Percentiles rank a stretch among this genome's conserved stretches.
Conservation (phyloP, 2,888 invertebrate species). For the Synanthedon myopaeformis region DNA sequence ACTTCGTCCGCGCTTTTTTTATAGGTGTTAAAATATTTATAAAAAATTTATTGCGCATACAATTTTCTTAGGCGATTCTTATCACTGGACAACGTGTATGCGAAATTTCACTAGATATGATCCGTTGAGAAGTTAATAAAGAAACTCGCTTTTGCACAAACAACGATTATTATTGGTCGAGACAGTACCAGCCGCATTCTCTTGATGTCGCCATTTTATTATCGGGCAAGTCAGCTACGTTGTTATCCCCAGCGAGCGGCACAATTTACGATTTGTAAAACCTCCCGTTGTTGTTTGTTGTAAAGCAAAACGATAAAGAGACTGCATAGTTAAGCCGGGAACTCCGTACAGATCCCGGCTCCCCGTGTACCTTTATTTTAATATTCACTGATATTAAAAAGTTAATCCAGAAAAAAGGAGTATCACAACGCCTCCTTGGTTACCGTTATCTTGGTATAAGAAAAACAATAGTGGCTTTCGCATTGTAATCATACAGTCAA, state of each 20-base stretch:
- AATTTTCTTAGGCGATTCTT: too few relatives aligned
- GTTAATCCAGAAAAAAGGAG: slow-evolving; percentile 31
- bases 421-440: slow-evolving; percentile 11
- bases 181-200: slow-evolving; percentile 38
- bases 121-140: too few relatives aligned
- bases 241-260: slow-evolving; percentile 53
- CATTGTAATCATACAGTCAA: neutral
- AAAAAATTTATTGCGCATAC: too few relatives aligned
- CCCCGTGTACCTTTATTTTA: slow-evolving; percentile 30
- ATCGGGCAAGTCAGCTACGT: slow-evolving; percentile 52
- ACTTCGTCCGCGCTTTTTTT: too few relatives aligned
- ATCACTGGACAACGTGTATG: too few relatives aligned
- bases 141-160: slow-evolving; percentile 1
- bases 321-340: slow-evolving; percentile 27
- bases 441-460: slow-evolving; percentile 14
- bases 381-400: slow-evolving; percentile 45
- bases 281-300: slow-evolving; percentile 40
- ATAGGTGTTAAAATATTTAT: too few relatives aligned
- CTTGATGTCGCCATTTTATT: slow-evolving; percentile 66
- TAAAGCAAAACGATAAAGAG: slow-evolving; percentile 45
- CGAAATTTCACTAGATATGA: too few relatives aligned
- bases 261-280: slow-evolving; percentile 59
- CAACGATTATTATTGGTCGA: slow-evolving; percentile 35
- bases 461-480: slow-evolving; percentile 4
- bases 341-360: slow-evolving; percentile 22